Base-by-base conservation (phyloP, 1,140 invertebrate species). In the Pseudomyrmex gracilis region DNA sequence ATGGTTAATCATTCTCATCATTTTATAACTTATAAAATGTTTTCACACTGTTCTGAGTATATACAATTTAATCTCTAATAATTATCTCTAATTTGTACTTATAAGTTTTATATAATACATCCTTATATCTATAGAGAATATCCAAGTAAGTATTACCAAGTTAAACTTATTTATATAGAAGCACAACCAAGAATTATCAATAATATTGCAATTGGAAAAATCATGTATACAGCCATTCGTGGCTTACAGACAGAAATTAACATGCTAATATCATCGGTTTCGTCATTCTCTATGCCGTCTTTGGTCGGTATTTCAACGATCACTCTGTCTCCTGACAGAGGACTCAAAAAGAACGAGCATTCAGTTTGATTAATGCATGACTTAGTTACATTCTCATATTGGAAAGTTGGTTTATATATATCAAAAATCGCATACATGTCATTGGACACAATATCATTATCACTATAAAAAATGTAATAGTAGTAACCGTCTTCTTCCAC, bases 401-500 rank as follows among this genome's bases (percentile, higher is more conserved):
- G 96, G 92, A 97, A 97, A 82, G 97, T 96, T 7, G 97, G 97
- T 89, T 98, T 98, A 89, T 97, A 96, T 89, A 98, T 97, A 94
- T 97, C 96, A 93, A 98, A 98, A 84, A 97, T 95, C 12, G 96
- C 97, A 93, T 97, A 96, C 85, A 98, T 97, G 91, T 97, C 96
- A 93, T 98, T 98, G 5, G 94, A 95, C 10, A 96, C 96, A 78
- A 96, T 94, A 92, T 98, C 97, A 94, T 97, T 97, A 91, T 98
- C 97, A 88, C 97, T 97, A 89, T 97, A 98, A 94, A 98, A 98
- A 84, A 98, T 97, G 91, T 97, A 98, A 93, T 98, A 98, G 92
- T 97, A 98, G 92, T 98, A 98, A 9, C 97, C 97, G 92, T 97
- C 96, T 57, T 95, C 94, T 43, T 94, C 92, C 13, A 97, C 96